Base-by-base conservation (phyloP, 1,140 invertebrate genomes). In the Pseudomyrmex gracilis region DNA sequence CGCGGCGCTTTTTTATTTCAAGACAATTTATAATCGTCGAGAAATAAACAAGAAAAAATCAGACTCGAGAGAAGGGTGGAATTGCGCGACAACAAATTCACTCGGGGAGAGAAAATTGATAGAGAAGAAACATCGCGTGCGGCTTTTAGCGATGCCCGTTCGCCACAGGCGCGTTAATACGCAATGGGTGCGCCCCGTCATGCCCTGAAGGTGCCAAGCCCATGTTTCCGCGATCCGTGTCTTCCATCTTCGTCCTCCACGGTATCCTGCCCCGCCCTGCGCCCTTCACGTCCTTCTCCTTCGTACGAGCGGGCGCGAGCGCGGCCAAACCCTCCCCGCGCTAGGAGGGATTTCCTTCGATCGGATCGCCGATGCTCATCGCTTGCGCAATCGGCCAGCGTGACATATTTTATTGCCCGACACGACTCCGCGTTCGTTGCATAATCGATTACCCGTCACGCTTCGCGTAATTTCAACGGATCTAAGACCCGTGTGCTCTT, bases 241-340 rank as follows among this genome's bases (percentile, higher is more conserved):
- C 76, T 80, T 80, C 76, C 66, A 90, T 89, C 89, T 89, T 80
- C 73, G 58, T 73, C 77, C 85, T 58, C 66, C 76, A 53, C 53
- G 12, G 43, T n/a, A 4, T 20, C 3, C 49, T 51, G 43, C 22
- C 74, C 86, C 61, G 70, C 58, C 82, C 84, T 80, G 85, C 87
- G 77, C 83, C 78, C 84, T 13, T 22, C 84, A 70, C 68, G 57
- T 58, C 58, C 71, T 82, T 49, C 66, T 67, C 53, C 17, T 47
- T 66, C 55, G 61, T 13, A 0, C 24, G 68, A 34, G 20, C 68
- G 68, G 17, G 49, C 24, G 68, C 68, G 55, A 60, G 68, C 57
- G 22, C 58, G 57, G 57, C 20, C 61, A 24, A 64, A 64, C 47
- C 60, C 73, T 51, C 55, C 53, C 43, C 73, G 60, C 73, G 47